Percentiles rank a stretch among this genome's conserved stretches.
Evolutionary conservation across 2,797 vertebrate genomes (phyloP).

Genomic region (Garrulus glandarius): DNA sequence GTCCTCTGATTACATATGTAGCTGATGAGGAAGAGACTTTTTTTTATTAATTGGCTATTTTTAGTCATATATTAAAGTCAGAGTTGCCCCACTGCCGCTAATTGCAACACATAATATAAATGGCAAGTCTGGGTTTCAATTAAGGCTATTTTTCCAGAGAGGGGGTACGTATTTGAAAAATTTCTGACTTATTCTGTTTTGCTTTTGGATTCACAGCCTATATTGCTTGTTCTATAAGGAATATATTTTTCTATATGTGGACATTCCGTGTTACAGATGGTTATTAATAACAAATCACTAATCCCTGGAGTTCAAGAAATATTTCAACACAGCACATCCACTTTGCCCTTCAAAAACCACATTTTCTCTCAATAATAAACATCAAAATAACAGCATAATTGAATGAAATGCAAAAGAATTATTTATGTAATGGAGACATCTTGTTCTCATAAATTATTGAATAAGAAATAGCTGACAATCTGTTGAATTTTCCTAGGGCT

Average conservation of each 20-base stretch:
- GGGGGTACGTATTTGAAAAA: accelerated
- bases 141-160: not conserved
- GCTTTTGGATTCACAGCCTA: not conserved
- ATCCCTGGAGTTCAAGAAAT: not conserved
- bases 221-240: not conserved
- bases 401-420: conserved; percentile 69
- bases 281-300: not conserved
- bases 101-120: not conserved
- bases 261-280: not conserved
- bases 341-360: conserved; percentile 18
- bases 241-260: not conserved
- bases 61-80: not conserved
- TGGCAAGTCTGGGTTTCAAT: not conserved
- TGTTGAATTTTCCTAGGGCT: conserved; percentile 65
- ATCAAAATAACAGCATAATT: conserved; percentile 59
- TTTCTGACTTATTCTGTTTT: not conserved
- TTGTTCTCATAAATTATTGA: conserved; percentile 71
- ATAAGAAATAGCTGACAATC: conserved; percentile 50
- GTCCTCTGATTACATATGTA: not conserved
- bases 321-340: not conserved
- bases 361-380: conserved; percentile 36
- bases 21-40: not conserved
- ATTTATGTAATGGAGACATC: conserved; percentile 72
- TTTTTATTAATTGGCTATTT: not conserved
- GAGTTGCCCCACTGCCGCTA: not conserved